A percentile compares a stretch with the other conserved stretches of the same genome.
phyloP scores from a whole-genome alignment of 2,797 vertebrate genomes.

The Pangasius krempfi region DNA sequence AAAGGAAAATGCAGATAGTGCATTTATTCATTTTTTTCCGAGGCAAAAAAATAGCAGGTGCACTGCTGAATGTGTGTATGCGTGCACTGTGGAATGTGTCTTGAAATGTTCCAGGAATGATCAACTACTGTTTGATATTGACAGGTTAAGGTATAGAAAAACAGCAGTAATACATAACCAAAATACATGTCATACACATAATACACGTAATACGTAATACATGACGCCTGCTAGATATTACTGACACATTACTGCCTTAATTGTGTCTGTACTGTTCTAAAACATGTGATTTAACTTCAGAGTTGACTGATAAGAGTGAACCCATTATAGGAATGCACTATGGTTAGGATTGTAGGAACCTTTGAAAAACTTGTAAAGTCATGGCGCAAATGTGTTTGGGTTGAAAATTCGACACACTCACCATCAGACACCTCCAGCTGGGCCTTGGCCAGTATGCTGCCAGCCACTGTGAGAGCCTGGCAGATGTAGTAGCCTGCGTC shows the following conservation, averaged over 20 bases:
- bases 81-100: background rate
- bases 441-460: conserved; percentile 97
- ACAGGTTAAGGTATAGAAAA: background rate
- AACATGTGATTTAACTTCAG: background rate
- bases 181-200: too few species aligned
- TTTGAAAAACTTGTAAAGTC: conserved; percentile 7
- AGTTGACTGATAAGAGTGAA: conserved; percentile 1
- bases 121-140: conserved; percentile 6
- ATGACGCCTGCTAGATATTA: background rate
- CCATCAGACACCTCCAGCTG: conserved; percentile 99
- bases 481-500: conserved; percentile 98
- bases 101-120: conserved; percentile 2
- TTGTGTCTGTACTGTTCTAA: background rate
- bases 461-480: conserved; percentile 96
- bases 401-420: conserved; percentile 67
- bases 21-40: background rate
- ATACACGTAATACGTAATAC: too few species aligned
- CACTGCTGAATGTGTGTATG: background rate
- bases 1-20: conserved; percentile 1
- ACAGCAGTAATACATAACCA: background rate
- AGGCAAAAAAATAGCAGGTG: conserved; percentile 17
- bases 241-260: background rate
- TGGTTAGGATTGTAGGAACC: background rate
- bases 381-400: background rate
- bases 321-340: conserved; percentile 23